Percentiles rank a stretch among this genome's conserved stretches.
These are phyloP conservation scores for Cyclophora albipunctata DNA, from an alignment of 2,888 invertebrate genomes.

Conservation along the genomic window DNA sequence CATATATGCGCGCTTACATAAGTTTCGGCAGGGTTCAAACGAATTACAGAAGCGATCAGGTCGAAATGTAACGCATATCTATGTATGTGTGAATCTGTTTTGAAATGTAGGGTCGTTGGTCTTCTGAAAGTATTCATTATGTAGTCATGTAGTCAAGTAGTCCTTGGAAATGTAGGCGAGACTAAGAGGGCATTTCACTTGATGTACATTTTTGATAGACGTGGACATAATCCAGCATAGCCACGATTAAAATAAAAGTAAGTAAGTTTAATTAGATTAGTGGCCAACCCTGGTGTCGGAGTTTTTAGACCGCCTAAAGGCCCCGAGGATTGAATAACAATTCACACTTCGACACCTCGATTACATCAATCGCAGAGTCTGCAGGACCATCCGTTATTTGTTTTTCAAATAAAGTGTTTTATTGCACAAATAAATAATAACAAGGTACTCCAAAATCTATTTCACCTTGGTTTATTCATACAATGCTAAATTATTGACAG, in stretches of 20 bases:
- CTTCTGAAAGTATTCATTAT: no score
- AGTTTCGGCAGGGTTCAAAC: no score
- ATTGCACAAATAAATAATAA: constrained; percentile 14
- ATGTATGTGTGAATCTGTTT: no score
- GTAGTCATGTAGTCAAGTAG: not conserved
- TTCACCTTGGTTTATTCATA: constrained; percentile 14
- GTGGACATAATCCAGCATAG: constrained; percentile 6
- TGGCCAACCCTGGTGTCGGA: no score
- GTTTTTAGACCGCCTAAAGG: not conserved
- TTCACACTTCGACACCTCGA: constrained; percentile 18
- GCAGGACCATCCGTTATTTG: not conserved
- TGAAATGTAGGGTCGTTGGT: no score
- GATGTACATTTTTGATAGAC: not conserved
- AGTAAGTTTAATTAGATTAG: no score
- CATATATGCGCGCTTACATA: no score
- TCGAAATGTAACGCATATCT: no score
- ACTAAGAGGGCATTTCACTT: constrained; percentile 26
- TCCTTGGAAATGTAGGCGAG: constrained; percentile 19
- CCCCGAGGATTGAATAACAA: constrained; percentile 27
- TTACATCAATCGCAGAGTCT: constrained; percentile 5
- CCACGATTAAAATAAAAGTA: no score
- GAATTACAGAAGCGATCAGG: no score
- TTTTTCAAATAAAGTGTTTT: not conserved
- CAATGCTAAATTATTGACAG: constrained; percentile 6
- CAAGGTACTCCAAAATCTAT: constrained; percentile 10